A percentile compares a stretch with the other conserved stretches of the same genome.
Evolutionary conservation across 2,797 vertebrate species (phyloP).

Genomic region (Steatocranus sp.): DNA sequence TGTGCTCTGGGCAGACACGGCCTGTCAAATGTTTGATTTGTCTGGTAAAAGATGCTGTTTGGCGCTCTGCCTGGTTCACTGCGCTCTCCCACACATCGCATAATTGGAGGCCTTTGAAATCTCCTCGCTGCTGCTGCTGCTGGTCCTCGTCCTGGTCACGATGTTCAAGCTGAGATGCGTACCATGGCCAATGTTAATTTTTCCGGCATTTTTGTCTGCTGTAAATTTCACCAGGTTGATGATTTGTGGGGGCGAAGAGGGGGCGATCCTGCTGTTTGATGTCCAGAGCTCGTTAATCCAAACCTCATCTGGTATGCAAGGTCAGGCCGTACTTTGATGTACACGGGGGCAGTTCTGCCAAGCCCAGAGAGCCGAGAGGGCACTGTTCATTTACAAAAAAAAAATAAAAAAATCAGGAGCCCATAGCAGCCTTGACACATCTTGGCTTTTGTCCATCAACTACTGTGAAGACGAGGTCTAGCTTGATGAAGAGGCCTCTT

Average conservation of each 20-base stretch:
- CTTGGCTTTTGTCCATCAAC: slow-evolving; percentile 49
- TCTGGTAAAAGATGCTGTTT: slow-evolving; percentile 48
- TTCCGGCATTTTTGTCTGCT: slow-evolving; percentile 36
- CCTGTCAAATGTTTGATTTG: slow-evolving; percentile 37
- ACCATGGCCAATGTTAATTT: slow-evolving; percentile 45
- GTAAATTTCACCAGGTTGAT: slow-evolving; percentile 49
- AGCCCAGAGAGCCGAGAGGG: slow-evolving; percentile 37
- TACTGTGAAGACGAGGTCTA: slow-evolving; percentile 50
- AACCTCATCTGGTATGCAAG: slow-evolving; percentile 71
- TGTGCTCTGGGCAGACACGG: slow-evolving; percentile 17
- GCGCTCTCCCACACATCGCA: slow-evolving; percentile 58
- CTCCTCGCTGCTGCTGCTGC: slow-evolving; percentile 2
- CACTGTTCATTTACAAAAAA: slow-evolving; percentile 33
- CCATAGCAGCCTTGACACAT: slow-evolving; percentile 42
- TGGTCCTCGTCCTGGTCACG: slow-evolving; percentile 41
- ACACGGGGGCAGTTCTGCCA: slow-evolving; percentile 27
- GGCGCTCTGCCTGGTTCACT: slow-evolving; percentile 20
- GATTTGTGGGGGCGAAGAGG: slow-evolving; percentile 17
- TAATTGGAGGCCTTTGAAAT: slow-evolving; percentile 62
- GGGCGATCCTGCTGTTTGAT: slow-evolving; percentile 62
- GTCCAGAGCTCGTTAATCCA: slow-evolving; percentile 69
- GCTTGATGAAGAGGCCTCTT: slow-evolving; percentile 33
- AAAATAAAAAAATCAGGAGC: slow-evolving; percentile 37
- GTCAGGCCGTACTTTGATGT: slow-evolving; percentile 69
- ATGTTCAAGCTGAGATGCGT: slow-evolving; percentile 38